Percentiles rank a stretch among this genome's conserved stretches.
Conservation (phyloP, 2,888 invertebrate genomes). For the Corythucha ciliata region DNA sequence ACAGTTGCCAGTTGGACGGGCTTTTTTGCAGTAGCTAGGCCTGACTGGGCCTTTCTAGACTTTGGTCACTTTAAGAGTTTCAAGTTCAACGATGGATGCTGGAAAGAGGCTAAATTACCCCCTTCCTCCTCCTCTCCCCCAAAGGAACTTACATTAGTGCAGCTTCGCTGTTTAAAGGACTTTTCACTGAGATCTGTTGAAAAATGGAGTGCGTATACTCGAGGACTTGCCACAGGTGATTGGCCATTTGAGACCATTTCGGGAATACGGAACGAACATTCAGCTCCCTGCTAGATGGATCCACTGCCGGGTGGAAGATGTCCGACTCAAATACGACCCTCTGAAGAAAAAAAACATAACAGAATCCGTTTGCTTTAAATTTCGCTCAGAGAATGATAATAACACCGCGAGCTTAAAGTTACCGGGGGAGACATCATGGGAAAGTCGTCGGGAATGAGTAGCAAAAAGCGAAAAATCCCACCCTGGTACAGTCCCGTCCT, state of each 20-base stretch:
- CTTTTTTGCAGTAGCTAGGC: too few species aligned
- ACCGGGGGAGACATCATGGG: constrained; percentile 59
- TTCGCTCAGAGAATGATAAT: neutral
- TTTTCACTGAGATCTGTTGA: constrained; percentile 66
- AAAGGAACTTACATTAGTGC: constrained; percentile 51
- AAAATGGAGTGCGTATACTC: constrained; percentile 76
- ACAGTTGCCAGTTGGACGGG: too few species aligned
- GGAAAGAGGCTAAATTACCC: too few species aligned
- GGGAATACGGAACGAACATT: constrained; percentile 71
- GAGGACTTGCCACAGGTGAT: constrained; percentile 82
- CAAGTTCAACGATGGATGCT: too few species aligned
- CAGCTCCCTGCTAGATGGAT: constrained; percentile 65
- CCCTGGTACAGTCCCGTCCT: constrained; percentile 80
- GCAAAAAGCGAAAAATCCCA: constrained; percentile 80
- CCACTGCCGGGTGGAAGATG: constrained; percentile 78
- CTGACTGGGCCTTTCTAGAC: too few species aligned
- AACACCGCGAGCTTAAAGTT: constrained; percentile 37
- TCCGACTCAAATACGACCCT: constrained; percentile 71
- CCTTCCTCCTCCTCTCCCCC: too few species aligned
- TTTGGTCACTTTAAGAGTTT: too few species aligned
- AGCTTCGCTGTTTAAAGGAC: constrained; percentile 62
- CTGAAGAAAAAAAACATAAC: too few species aligned
- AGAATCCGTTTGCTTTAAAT: too few species aligned
- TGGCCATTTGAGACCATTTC: constrained; percentile 71
- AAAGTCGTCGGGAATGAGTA: constrained; percentile 77